A percentile compares a stretch with the other conserved stretches of the same genome.
Evolutionary conservation across 2,888 invertebrate species (phyloP).

Genomic region (Heteromurus nitidus): DNA sequence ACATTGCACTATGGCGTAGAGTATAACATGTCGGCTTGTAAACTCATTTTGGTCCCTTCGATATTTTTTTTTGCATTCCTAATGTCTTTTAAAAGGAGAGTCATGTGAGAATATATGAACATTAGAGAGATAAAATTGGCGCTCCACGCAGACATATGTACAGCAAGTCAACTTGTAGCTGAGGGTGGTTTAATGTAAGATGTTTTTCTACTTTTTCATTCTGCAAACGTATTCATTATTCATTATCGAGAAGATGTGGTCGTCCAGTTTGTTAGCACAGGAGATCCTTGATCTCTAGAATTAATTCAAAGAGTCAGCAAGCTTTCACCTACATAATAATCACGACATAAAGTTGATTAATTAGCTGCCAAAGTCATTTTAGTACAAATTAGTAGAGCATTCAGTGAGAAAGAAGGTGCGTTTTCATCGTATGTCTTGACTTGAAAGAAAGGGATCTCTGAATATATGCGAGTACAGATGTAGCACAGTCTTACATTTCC

Average conservation of each 20-base stretch:
- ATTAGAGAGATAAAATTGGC: not conserved
- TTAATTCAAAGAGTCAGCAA: constrained; percentile 2
- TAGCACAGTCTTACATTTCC: too few species aligned
- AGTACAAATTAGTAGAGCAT: too few species aligned
- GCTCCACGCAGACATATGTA: constrained; percentile 18
- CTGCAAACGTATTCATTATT: constrained; percentile 28
- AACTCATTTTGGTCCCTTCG: not conserved
- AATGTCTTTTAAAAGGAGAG: not conserved
- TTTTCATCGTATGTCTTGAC: too few species aligned
- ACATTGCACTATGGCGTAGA: not conserved
- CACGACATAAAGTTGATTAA: constrained; percentile 42
- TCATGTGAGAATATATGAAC: not conserved
- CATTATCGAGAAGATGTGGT: constrained; percentile 19
- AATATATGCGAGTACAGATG: too few species aligned
- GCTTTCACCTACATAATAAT: constrained; percentile 40
- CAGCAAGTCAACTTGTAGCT: constrained; percentile 6
- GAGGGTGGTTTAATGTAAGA: constrained; percentile 5
- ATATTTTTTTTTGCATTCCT: not conserved
- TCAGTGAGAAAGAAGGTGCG: too few species aligned
- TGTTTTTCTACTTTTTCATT: not conserved
- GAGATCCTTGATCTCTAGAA: constrained; percentile 13
- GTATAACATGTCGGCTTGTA: not conserved
- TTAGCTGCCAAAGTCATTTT: constrained; percentile 44
- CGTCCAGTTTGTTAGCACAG: constrained; percentile 48
- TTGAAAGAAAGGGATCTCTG: too few species aligned